Conservation (phyloP, 2,888 invertebrate species). For the Oasisia sp. region DNA sequence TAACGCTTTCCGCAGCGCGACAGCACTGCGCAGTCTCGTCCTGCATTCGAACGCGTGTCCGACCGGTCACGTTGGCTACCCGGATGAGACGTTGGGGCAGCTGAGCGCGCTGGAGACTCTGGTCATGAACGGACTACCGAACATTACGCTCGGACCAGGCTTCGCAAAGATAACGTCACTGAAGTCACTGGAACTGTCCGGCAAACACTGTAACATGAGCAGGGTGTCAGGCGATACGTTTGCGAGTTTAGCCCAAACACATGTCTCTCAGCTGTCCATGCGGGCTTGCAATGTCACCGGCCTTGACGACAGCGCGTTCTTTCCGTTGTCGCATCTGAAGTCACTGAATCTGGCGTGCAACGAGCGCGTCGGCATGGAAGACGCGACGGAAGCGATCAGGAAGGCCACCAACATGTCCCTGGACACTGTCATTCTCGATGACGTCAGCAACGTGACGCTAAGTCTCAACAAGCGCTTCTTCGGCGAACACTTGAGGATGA, state of each 20-base stretch:
- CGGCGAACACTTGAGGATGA: neutral
- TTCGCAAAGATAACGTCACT: neutral
- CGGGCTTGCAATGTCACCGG: neutral
- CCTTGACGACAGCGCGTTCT: neutral
- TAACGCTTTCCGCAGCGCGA: neutral
- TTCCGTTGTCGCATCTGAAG: neutral
- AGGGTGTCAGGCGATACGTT: neutral
- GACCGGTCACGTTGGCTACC: neutral
- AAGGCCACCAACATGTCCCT: neutral
- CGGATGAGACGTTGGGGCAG: neutral
- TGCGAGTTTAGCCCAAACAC: neutral
- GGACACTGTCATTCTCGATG: neutral
- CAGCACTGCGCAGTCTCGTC: neutral
- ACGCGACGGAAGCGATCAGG: neutral
- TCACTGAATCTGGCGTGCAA: neutral
- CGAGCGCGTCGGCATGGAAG: neutral
- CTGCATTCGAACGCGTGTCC: neutral
- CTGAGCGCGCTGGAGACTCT: neutral
- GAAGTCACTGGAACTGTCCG: constrained; percentile 9
- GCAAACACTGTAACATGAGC: neutral
- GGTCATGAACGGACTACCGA: neutral
- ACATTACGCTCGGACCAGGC: neutral
- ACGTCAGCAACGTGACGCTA: neutral
- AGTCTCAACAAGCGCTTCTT: neutral
- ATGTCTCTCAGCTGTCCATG: neutral